Evolutionary conservation across 2,113 vertebrate species (phyloP).

Genomic region (Aplodontia rufa): DNA sequence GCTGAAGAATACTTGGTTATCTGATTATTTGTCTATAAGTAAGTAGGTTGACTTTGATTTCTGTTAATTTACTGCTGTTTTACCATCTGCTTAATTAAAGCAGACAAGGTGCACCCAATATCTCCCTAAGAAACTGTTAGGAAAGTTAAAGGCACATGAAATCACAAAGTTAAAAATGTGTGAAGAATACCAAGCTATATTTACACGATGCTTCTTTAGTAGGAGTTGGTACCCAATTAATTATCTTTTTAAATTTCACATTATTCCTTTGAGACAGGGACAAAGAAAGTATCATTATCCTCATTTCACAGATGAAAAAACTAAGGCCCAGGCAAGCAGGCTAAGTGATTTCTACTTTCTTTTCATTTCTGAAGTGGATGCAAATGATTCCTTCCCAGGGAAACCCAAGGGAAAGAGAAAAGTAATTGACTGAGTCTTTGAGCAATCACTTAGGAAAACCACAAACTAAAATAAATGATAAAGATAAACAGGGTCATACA

Average conservation of each 20-base stretch:
- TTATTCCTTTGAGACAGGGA: background rate
- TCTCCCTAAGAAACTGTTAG: background rate
- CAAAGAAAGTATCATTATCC: slow-evolving; percentile 28
- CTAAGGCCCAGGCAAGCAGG: background rate
- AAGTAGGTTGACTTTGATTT: slow-evolving; percentile 20
- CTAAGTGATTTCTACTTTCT: slow-evolving; percentile 20
- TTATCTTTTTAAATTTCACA: slow-evolving; percentile 33
- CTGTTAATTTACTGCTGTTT: slow-evolving; percentile 3
- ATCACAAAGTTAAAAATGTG: background rate
- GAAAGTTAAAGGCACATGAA: background rate
- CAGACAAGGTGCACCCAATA: background rate
- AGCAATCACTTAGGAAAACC: slow-evolving; percentile 60
- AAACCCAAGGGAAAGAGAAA: slow-evolving; percentile 36
- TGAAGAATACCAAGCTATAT: background rate
- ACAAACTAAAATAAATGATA: slow-evolving; percentile 53
- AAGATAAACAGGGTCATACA: slow-evolving; percentile 35
- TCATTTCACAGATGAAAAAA: slow-evolving; percentile 55
- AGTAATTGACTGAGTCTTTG: slow-evolving; percentile 49
- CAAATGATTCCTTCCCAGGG: background rate
- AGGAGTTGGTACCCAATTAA: background rate
- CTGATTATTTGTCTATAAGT: background rate
- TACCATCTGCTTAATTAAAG: background rate
- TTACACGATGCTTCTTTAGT: background rate
- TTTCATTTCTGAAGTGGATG: slow-evolving; percentile 31
- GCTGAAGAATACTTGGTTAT: background rate